These are phyloP conservation scores for Erethizon dorsatum DNA, from an alignment of 2,797 vertebrate genomes.

Conservation along the genomic window DNA sequence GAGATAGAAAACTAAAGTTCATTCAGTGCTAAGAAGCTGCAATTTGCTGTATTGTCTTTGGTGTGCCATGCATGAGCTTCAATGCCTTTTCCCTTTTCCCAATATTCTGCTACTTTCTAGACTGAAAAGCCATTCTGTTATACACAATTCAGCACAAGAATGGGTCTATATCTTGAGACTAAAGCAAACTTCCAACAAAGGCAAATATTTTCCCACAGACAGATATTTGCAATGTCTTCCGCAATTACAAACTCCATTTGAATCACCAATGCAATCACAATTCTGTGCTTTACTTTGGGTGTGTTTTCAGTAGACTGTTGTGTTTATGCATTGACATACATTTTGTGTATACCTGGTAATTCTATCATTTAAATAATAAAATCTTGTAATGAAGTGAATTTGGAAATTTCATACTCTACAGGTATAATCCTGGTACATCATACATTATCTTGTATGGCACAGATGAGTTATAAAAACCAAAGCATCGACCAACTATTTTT, in stretches of 20 bases:
- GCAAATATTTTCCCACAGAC: neutral
- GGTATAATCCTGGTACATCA: neutral
- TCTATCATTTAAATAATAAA: constrained; percentile 5
- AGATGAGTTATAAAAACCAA: neutral
- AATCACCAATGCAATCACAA: neutral
- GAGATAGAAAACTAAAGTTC: constrained; percentile 27
- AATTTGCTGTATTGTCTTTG: constrained; percentile 13
- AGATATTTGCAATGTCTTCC: neutral
- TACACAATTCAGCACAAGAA: neutral
- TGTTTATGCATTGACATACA: constrained; percentile 7
- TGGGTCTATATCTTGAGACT: neutral
- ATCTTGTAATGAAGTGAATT: neutral
- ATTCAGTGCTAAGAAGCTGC: neutral
- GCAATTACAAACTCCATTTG: constrained; percentile 1
- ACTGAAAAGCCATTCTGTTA: neutral
- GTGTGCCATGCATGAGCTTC: neutral
- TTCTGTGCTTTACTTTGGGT: neutral
- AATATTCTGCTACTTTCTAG: constrained; percentile 21
- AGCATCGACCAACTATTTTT: neutral
- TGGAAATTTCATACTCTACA: neutral
- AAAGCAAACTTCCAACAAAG: neutral
- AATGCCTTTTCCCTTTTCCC: neutral
- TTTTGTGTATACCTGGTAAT: constrained; percentile 8
- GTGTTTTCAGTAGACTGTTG: neutral
- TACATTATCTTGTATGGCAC: neutral